phyloP scores from a whole-genome alignment of 2,797 vertebrate species.

The Lacerta agilis region DNA sequence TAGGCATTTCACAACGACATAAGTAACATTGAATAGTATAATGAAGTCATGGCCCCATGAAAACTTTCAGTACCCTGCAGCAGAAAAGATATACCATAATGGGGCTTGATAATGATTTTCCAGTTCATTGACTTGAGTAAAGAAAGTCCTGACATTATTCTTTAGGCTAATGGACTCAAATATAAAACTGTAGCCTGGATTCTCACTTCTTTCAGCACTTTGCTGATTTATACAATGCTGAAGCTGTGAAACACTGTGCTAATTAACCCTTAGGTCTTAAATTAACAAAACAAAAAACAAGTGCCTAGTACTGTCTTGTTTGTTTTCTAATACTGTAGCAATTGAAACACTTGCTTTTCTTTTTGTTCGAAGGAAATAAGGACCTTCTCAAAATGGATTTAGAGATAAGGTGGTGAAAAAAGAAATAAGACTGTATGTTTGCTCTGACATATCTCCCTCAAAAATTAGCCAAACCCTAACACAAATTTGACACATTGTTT shows the following conservation, averaged over 20 bases:
- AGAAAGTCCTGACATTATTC: constrained; percentile 51
- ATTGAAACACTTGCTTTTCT: background rate
- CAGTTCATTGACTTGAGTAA: constrained; percentile 47
- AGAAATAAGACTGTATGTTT: background rate
- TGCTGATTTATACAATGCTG: constrained; percentile 21
- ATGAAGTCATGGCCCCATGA: constrained; percentile 23
- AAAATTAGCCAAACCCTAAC: background rate
- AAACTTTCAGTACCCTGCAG: constrained; percentile 42
- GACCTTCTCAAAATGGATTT: background rate
- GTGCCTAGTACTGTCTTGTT: constrained; percentile 8
- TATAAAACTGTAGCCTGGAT: constrained; percentile 23
- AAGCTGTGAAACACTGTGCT: constrained; percentile 24
- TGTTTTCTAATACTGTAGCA: background rate
- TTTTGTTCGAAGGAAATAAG: too few relatives aligned
- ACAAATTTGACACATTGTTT: background rate
- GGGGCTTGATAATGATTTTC: constrained; percentile 58
- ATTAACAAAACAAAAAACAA: background rate
- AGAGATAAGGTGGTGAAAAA: background rate
- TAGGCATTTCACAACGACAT: constrained; percentile 36
- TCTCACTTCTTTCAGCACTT: constrained; percentile 10
- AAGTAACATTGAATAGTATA: constrained; percentile 50
- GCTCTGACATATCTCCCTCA: background rate
- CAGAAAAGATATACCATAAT: constrained; percentile 52
- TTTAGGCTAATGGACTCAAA: constrained; percentile 46
- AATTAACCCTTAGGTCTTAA: constrained; percentile 25